Evolutionary conservation across 2,797 vertebrate genomes (phyloP), one percentile per base, ranked within the genome.

Genomic region (Oreochromis grahami): DNA sequence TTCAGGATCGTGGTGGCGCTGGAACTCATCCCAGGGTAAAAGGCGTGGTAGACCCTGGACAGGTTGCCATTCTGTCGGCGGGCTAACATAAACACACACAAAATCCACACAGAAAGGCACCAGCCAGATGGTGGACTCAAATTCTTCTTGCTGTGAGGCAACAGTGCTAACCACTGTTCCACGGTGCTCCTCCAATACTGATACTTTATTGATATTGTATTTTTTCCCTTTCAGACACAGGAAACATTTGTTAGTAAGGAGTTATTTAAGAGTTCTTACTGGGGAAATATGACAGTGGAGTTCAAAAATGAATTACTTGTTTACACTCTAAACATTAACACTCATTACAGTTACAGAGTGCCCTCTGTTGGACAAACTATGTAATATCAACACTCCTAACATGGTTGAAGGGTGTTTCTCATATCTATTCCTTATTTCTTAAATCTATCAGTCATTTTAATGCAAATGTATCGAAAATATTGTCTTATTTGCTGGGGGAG

Each of bases 11-110:
- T 36, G 32, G 10, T 12, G 58, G 32, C 6, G 2, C 58, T 36
- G 10, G 32, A 63, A n/a, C 17, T n/a, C 36, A n/a, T 63, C 17
- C 32, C 32, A 36, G 58, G 1, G 17, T 4, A n/a, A 63, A 5
- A 63, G 58, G 6, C 0, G 6, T n/a, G 58, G 58, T 63, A 1
- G 17, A 63, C 58, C 32, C 32, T 12, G 58, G 58, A 63, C 58
- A 63, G 32, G 10, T 36, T 63, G 17, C 10, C 58, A n/a, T 12
- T 0, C 58, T 63, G 58, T 63, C 6, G 0, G 10, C 2, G 0
- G 2, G 10, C 17, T 36, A 63, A n/a, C 32, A 36, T 63, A 36
- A 32, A 0, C 17, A 63, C 17, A n/a, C 10, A 5, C 0, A 36
- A 63, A 63, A n/a, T n/a, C 58, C 32, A 63, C 17, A 36, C 58